phyloP scores from a whole-genome alignment of 2,888 invertebrate species.

The Heliconius charithonia region DNA sequence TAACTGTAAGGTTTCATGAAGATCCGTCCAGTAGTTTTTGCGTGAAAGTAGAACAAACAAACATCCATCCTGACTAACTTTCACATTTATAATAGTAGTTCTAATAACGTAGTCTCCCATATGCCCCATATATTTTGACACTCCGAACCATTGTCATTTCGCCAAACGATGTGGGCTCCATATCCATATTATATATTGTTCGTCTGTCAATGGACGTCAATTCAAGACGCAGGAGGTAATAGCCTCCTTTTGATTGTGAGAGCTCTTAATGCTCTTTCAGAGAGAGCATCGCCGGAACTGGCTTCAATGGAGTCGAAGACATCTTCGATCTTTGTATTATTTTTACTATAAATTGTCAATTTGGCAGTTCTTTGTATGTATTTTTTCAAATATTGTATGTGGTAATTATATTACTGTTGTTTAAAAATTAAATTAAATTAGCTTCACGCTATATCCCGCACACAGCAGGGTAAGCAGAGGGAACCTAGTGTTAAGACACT shows the following conservation, averaged over 20 bases:
- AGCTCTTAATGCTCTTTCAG: conserved; percentile 57
- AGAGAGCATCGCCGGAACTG: conserved; percentile 44
- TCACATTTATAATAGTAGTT: too few species aligned
- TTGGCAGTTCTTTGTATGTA: neutral
- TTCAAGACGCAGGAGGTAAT: conserved; percentile 66
- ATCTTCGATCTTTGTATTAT: neutral
- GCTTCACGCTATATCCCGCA: too few species aligned
- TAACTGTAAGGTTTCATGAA: too few species aligned
- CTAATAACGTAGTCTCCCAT: neutral
- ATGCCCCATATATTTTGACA: conserved; percentile 10
- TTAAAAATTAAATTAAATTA: too few species aligned
- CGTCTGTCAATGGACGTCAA: conserved; percentile 67
- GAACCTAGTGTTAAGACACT: too few species aligned
- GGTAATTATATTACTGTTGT: neutral
- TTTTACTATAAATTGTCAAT: neutral
- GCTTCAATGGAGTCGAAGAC: conserved; percentile 33
- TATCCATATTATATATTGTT: conserved; percentile 60
- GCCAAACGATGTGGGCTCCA: conserved; percentile 34
- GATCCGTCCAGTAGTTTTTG: too few species aligned
- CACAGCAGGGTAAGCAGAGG: too few species aligned
- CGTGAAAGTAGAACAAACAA: too few species aligned
- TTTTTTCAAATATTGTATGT: neutral
- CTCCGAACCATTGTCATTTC: conserved; percentile 10
- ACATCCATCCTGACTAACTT: too few species aligned
- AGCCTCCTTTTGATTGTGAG: conserved; percentile 60